Evolutionary conservation across 35 echinoderm and acorn worm genomes (phyloP).

Genomic region (Chiridota heheva): DNA sequence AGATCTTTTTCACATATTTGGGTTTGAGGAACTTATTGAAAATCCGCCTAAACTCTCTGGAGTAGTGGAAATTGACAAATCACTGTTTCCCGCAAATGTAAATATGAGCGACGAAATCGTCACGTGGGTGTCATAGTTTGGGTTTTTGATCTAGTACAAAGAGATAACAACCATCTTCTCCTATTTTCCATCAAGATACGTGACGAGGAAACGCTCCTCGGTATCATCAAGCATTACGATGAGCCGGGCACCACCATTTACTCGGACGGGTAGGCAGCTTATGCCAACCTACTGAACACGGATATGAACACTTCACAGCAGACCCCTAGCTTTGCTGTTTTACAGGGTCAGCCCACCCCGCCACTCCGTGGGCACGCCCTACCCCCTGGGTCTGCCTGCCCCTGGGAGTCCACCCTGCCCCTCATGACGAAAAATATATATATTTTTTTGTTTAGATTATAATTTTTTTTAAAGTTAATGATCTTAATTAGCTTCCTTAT

Average conservation of each 20-base stretch:
- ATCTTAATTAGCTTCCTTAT: too few relatives aligned
- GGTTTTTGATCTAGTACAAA: background rate
- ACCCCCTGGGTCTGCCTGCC: too few relatives aligned
- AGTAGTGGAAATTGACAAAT: constrained; percentile 15
- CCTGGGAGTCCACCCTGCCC: too few relatives aligned
- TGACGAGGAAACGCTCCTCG: constrained; percentile 8
- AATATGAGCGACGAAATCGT: background rate
- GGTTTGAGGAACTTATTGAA: background rate
- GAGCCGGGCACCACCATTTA: constrained; percentile 7
- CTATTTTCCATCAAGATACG: background rate
- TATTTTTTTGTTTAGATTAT: too few relatives aligned
- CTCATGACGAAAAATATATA: too few relatives aligned
- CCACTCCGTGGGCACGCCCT: too few relatives aligned
- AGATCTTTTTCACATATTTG: background rate
- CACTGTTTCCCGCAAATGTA: background rate
- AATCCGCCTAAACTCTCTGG: background rate
- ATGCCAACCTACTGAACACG: background rate
- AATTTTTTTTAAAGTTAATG: too few relatives aligned
- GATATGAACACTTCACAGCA: constrained; percentile 7
- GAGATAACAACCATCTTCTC: background rate
- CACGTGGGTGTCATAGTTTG: background rate
- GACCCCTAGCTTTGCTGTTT: too few relatives aligned
- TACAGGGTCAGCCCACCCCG: too few relatives aligned
- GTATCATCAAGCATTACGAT: constrained; percentile 3
- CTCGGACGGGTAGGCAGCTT: constrained; percentile 1